phyloP scores from a whole-genome alignment of 1,140 invertebrate genomes.

The Octopus sinensis region DNA sequence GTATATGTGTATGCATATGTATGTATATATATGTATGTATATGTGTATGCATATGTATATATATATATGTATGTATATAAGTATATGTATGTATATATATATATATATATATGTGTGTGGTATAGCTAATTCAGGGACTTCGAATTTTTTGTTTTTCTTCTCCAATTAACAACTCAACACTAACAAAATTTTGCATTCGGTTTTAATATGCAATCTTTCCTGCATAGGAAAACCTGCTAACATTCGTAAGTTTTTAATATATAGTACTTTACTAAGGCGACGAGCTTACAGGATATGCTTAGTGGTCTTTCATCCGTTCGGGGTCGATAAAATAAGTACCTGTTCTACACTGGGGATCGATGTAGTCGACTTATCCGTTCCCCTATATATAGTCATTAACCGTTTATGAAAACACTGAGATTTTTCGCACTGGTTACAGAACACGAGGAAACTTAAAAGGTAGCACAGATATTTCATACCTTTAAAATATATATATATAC shows the following conservation, averaged over 20 bases:
- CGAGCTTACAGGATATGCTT: background rate
- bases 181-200: background rate
- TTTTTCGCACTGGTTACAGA: no score
- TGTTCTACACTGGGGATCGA: no score
- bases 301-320: no score
- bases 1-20: background rate
- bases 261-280: background rate
- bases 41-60: background rate
- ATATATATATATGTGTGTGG: background rate
- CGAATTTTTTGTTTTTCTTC: background rate
- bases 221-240: background rate
- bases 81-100: background rate
- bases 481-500: no score
- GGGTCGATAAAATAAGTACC: no score
- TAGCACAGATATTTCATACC: no score
- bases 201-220: background rate
- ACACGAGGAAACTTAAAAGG: no score
- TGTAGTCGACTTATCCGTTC: no score
- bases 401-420: no score
- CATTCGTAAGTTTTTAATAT: background rate
- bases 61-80: background rate
- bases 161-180: background rate
- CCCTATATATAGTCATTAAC: no score
- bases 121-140: background rate
- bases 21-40: background rate